Evolutionary conservation across 2,888 invertebrate genomes (phyloP), one percentile per base, ranked within the genome.

Genomic region (Aelia acuminata): DNA sequence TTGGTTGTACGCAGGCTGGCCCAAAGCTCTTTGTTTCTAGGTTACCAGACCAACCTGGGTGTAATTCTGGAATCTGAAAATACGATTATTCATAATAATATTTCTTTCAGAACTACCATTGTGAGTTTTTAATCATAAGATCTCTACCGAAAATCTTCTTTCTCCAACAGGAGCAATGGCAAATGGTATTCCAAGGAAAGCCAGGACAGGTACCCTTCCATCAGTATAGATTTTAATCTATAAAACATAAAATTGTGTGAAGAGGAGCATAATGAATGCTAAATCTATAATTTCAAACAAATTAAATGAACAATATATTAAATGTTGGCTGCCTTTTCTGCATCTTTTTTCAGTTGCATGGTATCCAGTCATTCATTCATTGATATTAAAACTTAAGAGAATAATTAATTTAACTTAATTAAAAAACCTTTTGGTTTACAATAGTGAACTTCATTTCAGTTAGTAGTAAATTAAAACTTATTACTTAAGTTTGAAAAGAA

Each of bases 131-230:
- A 13, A 48, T 31, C 20, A 49, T n/a, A 20, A 13, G 31, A 84
- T 85, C 91, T 92, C 92, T 92, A 96, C 96, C 91, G 95, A 94
- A 93, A 97, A 97, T 91, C 97, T 93, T 86, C 95, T 93, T 90
- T 94, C 93, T n/a, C 95, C 96, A 85, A 95, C 91, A 0, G 97
- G 97, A 22, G 97, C 94, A 90, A 95, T 94, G 47, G 97, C 97
- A 91, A 96, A 97, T 0, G 97, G 97, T 89, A 97, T 94, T 31
- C 97, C 96, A 90, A 95, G 93, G 92, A 94, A 96, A 87, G 95
- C 95, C 92, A 95, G 95, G 10, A 96, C 94, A 0, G 94, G 94
- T 85, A 93, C 93, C 87, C 94, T 93, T 80, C 93, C 93, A 91
- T 95, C 95, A 20, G 95, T 94, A 91, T 94, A 95, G 50, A 95